phyloP scores from a whole-genome alignment of 2,113 vertebrate genomes.

The Myotis yumanensis region DNA sequence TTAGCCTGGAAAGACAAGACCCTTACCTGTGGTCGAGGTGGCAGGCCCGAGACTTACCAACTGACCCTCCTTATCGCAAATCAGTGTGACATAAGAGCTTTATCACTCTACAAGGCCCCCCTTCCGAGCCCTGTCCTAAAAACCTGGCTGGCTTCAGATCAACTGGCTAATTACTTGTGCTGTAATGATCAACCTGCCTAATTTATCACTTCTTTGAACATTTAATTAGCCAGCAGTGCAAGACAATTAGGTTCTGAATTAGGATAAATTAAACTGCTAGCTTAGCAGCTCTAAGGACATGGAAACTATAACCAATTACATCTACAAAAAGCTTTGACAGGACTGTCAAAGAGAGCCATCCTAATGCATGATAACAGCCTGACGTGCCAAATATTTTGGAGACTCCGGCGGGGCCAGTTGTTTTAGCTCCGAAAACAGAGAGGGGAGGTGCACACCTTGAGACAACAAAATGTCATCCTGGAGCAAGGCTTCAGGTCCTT shows the following conservation, averaged over 20 bases:
- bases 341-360: conserved; percentile 63
- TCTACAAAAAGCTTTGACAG: conserved; percentile 77
- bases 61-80: neutral
- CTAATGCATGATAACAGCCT: conserved; percentile 70
- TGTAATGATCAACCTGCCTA: conserved; percentile 88
- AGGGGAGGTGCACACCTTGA: rapidly evolving
- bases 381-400: conserved; percentile 55
- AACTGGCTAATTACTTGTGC: conserved; percentile 87
- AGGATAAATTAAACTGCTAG: conserved; percentile 87
- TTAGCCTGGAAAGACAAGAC: neutral
- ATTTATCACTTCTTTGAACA: conserved; percentile 92
- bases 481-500: neutral
- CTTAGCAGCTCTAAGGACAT: conserved; percentile 84
- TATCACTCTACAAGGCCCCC: neutral
- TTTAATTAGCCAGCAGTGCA: conserved; percentile 90
- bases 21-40: neutral
- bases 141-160: conserved; percentile 79
- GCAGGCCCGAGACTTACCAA: neutral
- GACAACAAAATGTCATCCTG: neutral
- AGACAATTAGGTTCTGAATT: conserved; percentile 89
- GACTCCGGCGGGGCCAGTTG: neutral
- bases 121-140: conserved; percentile 65
- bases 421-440: conserved; percentile 52
- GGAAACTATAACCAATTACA: conserved; percentile 77
- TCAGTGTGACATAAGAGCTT: neutral